These are phyloP conservation scores for Nysson spinosus DNA, from an alignment of 2,888 invertebrate species.

Conservation along the genomic window DNA sequence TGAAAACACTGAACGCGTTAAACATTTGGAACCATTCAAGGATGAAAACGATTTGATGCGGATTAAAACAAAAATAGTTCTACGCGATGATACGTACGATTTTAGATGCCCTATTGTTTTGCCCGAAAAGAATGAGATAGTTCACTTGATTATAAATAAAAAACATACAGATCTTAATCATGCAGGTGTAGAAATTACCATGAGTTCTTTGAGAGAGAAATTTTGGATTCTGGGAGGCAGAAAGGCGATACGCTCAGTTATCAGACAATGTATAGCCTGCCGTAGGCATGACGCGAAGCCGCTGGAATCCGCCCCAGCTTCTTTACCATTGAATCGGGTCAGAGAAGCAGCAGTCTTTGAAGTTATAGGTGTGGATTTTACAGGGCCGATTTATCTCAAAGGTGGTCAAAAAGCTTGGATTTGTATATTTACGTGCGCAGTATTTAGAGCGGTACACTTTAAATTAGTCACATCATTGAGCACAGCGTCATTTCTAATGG, in stretches of 20 bases:
- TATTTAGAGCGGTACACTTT: conserved; percentile 70
- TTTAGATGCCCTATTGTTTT: not conserved
- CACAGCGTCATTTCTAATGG: conserved; percentile 60
- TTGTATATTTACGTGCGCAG: conserved; percentile 70
- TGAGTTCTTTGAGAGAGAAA: conserved; percentile 32
- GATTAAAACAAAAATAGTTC: conserved; percentile 39
- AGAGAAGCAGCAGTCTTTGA: conserved; percentile 27
- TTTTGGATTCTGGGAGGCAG: conserved; percentile 38
- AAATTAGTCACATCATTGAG: conserved; percentile 64
- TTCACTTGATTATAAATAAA: conserved; percentile 31
- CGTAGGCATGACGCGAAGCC: conserved; percentile 10
- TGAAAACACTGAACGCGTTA: not conserved
- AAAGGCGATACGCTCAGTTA: conserved; percentile 22
- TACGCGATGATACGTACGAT: conserved; percentile 35
- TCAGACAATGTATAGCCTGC: conserved; percentile 27
- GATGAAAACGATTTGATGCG: conserved; percentile 11
- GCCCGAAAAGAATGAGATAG: conserved; percentile 42
- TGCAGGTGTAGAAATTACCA: conserved; percentile 30
- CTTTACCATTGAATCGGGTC: conserved; percentile 23
- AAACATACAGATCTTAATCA: conserved; percentile 33
- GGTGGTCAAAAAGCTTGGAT: conserved; percentile 62
- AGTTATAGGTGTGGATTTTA: conserved; percentile 63
- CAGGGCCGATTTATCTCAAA: conserved; percentile 67
- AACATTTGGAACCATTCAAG: not conserved
- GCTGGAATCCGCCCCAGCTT: conserved; percentile 9